phyloP scores from a whole-genome alignment of 1,140 invertebrate species.

The Homalodisca vitripennis region DNA sequence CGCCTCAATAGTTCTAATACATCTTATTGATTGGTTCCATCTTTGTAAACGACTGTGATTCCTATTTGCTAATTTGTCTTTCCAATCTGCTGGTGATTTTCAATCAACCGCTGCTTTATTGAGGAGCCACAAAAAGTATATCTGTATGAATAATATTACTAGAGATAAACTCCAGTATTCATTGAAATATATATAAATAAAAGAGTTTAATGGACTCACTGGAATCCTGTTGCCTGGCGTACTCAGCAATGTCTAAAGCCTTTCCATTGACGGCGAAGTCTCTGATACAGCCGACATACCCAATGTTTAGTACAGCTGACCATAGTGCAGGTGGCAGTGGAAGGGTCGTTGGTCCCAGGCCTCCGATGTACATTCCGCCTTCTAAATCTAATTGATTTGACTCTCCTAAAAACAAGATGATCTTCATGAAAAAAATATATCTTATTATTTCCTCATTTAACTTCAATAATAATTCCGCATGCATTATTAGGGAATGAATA shows the following conservation, averaged over 20 bases:
- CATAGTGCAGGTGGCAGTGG: constrained; percentile 84
- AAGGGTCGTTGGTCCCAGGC: constrained; percentile 73
- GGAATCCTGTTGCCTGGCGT: constrained; percentile 85
- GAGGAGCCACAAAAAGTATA: background rate
- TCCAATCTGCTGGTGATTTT: too few relatives aligned
- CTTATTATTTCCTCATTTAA: too few relatives aligned
- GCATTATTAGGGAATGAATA: too few relatives aligned
- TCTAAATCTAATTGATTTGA: constrained; percentile 85
- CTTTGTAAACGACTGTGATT: too few relatives aligned
- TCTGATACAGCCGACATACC: constrained; percentile 93
- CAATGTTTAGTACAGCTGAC: constrained; percentile 84
- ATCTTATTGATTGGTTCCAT: too few relatives aligned
- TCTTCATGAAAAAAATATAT: too few relatives aligned
- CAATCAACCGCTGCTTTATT: too few relatives aligned
- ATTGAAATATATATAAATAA: background rate
- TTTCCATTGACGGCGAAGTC: constrained; percentile 93
- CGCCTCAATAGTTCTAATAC: too few relatives aligned
- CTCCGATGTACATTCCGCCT: constrained; percentile 87
- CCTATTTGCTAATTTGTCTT: too few relatives aligned
- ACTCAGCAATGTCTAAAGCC: constrained; percentile 85
- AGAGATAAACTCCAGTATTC: background rate
- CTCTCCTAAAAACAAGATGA: constrained; percentile 73
- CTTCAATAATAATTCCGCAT: too few relatives aligned
- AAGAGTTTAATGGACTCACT: constrained; percentile 55
- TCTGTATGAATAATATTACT: background rate